Percentiles rank a stretch among this genome's conserved stretches.
phyloP scores from a whole-genome alignment of 2,113 vertebrate genomes.

The Austrofundulus limnaeus region DNA sequence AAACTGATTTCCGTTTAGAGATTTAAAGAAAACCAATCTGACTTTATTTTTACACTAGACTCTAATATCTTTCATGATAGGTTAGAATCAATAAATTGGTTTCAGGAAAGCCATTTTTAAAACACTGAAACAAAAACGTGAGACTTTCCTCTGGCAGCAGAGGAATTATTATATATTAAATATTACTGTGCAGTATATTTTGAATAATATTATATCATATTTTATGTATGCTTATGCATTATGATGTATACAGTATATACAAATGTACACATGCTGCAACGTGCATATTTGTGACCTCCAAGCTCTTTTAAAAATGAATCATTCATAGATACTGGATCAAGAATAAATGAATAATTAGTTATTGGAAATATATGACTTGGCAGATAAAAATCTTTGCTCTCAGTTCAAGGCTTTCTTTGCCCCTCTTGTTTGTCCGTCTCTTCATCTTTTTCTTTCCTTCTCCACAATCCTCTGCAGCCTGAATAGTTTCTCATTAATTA shows the following conservation, averaged over 20 bases:
- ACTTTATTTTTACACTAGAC: too few species aligned
- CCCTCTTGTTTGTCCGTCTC: slow-evolving; percentile 33
- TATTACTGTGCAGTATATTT: too few species aligned
- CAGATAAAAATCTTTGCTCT: slow-evolving; percentile 19
- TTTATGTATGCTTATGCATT: neutral
- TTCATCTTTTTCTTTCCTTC: slow-evolving; percentile 49
- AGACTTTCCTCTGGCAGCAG: slow-evolving; percentile 16
- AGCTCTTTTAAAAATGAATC: neutral
- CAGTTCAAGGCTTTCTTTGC: slow-evolving; percentile 14
- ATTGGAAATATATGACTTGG: slow-evolving; percentile 8
- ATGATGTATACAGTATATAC: neutral
- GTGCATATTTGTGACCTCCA: neutral
- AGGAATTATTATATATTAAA: too few species aligned
- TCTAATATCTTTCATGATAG: too few species aligned
- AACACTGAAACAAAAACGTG: slow-evolving; percentile 14
- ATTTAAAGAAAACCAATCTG: too few species aligned
- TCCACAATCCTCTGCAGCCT: slow-evolving; percentile 62
- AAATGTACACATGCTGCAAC: slow-evolving; percentile 1
- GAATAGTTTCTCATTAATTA: slow-evolving; percentile 81
- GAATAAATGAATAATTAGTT: neutral
- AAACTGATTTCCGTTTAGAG: too few species aligned
- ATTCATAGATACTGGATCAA: neutral
- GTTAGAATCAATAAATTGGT: neutral
- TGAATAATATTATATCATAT: too few species aligned
- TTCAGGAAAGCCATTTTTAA: slow-evolving; percentile 29